phyloP scores from a whole-genome alignment of 2,113 vertebrate genomes.

The Lontra canadensis region DNA sequence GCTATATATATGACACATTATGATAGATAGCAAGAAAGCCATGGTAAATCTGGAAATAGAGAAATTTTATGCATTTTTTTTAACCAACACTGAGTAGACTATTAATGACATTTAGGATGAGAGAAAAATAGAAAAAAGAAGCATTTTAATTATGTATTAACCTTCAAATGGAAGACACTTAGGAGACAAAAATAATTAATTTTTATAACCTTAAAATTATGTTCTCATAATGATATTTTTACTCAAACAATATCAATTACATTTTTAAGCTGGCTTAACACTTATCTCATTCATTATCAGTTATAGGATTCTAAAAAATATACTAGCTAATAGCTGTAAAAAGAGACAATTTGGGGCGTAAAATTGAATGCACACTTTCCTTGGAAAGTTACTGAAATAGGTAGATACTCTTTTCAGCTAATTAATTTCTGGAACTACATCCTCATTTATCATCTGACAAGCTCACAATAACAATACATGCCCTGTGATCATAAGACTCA shows the following conservation, averaged over 20 bases:
- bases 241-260: not conserved
- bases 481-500: not conserved
- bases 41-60: not conserved
- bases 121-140: not conserved
- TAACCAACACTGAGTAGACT: not conserved
- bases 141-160: not conserved
- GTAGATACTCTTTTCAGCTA: conserved; percentile 42
- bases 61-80: not conserved
- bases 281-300: not conserved
- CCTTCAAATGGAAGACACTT: not conserved
- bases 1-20: not conserved
- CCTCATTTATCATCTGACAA: conserved; percentile 63
- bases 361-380: not conserved
- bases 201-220: conserved; percentile 17
- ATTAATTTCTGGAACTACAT: conserved; percentile 59
- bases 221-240: conserved; percentile 8
- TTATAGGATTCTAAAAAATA: not conserved
- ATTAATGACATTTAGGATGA: not conserved
- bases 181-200: not conserved
- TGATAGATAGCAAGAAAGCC: not conserved
- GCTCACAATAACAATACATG: conserved; percentile 49
- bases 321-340: not conserved
- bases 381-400: conserved; percentile 40
- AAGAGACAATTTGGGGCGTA: not conserved
- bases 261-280: not conserved